Evolutionary conservation across 2,113 vertebrate species (phyloP).

Genomic region (Epinephelus cyanopodus): DNA sequence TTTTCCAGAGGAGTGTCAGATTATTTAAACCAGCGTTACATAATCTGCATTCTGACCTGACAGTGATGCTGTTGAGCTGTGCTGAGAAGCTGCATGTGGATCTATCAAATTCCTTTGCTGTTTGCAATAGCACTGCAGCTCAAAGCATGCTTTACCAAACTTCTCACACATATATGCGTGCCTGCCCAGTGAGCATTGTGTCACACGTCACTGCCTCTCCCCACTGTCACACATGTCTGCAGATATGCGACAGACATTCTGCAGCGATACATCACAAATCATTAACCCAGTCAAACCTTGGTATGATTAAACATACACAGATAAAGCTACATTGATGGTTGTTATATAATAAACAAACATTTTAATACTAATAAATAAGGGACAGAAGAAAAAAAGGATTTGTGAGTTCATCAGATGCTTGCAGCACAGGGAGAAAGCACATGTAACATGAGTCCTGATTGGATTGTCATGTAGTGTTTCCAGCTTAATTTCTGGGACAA

Average conservation of each 20-base stretch:
- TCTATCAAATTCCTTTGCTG: background rate
- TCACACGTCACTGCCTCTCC: background rate
- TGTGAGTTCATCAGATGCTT: background rate
- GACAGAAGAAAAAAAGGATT: too few relatives aligned
- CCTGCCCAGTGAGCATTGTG: background rate
- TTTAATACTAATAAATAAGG: too few relatives aligned
- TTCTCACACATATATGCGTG: background rate
- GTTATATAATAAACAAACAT: too few relatives aligned
- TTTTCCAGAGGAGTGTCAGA: background rate
- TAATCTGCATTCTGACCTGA: constrained; percentile 44
- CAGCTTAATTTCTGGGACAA: constrained; percentile 17
- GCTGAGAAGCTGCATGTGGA: constrained; percentile 6
- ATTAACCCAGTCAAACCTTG: too few relatives aligned
- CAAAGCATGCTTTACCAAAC: background rate
- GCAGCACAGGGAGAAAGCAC: background rate
- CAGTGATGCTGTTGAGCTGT: constrained; percentile 47
- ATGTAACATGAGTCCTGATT: constrained; percentile 5
- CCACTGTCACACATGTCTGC: background rate
- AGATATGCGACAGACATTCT: background rate
- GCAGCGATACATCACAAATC: background rate
- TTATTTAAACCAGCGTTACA: background rate
- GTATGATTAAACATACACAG: too few relatives aligned
- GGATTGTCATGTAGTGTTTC: constrained; percentile 4
- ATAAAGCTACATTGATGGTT: too few relatives aligned
- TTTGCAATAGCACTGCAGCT: background rate